Conservation (phyloP, 2,888 invertebrate genomes). For the Tetropium fuscum region DNA sequence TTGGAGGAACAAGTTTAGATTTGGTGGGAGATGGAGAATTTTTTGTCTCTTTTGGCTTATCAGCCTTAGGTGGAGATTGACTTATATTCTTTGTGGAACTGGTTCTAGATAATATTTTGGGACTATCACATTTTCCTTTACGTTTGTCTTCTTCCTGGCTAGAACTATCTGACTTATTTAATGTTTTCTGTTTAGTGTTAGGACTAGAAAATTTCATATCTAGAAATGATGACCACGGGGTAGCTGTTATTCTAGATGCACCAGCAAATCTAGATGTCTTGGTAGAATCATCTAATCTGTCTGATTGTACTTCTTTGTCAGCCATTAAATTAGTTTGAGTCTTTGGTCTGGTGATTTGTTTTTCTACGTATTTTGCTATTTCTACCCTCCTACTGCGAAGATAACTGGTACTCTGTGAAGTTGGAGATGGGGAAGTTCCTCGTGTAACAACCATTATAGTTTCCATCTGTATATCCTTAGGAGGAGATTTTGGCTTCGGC, state of each 20-base stretch:
- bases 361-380: conserved; percentile 79
- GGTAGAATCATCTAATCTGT: conserved; percentile 77
- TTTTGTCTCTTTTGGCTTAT: conserved; percentile 48
- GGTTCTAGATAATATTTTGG: conserved; percentile 63
- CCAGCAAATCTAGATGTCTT: conserved; percentile 76
- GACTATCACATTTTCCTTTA: conserved; percentile 58
- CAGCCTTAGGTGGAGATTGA: conserved; percentile 52
- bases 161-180: conserved; percentile 54
- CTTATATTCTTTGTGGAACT: conserved; percentile 66
- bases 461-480: conserved; percentile 59
- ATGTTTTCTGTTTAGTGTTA: conserved; percentile 55
- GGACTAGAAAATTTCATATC: conserved; percentile 67
- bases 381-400: conserved; percentile 78
- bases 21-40: conserved; percentile 50
- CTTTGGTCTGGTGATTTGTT: conserved; percentile 73
- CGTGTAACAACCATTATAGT: conserved; percentile 77
- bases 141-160: conserved; percentile 61
- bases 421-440: conserved; percentile 83
- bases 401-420: conserved; percentile 68
- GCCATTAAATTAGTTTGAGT: conserved; percentile 69
- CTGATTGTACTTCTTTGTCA: conserved; percentile 82
- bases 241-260: conserved; percentile 67
- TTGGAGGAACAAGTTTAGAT: conserved; percentile 52
- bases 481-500: conserved; percentile 44
- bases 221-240: conserved; percentile 76